A percentile compares a stretch with the other conserved stretches of the same genome.
These are phyloP conservation scores for Cynocephalus volans DNA, from an alignment of 2,113 vertebrate species.

Conservation along the genomic window DNA sequence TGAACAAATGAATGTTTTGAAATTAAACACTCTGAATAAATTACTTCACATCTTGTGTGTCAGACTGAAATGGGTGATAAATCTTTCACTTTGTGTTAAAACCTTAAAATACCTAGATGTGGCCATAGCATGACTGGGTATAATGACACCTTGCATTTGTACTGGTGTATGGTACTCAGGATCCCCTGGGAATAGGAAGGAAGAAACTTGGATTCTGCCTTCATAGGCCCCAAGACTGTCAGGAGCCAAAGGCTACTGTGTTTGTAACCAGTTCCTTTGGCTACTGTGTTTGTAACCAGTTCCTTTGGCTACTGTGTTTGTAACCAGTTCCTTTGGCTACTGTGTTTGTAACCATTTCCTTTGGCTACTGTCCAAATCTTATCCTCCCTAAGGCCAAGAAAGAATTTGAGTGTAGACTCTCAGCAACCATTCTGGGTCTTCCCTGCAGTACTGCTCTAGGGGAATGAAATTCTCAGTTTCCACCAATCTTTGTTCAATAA, in stretches of 20 bases:
- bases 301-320: conserved; percentile 63
- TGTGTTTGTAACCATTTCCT: conserved; percentile 38
- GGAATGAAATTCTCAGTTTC: conserved; percentile 52
- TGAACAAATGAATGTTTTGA: conserved; percentile 19
- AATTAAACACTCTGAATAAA: conserved; percentile 64
- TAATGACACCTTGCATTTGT: conserved; percentile 47
- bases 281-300: conserved; percentile 30
- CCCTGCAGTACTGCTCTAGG: neutral
- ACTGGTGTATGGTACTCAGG: neutral
- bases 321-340: conserved; percentile 52
- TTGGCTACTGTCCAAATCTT: conserved; percentile 66
- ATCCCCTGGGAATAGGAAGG: neutral
- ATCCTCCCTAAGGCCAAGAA: conserved; percentile 67
- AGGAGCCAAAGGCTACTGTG: conserved; percentile 65
- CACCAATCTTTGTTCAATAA: conserved; percentile 62
- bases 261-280: conserved; percentile 51
- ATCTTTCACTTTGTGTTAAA: conserved; percentile 49
- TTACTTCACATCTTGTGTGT: conserved; percentile 4
- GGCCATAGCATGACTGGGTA: neutral
- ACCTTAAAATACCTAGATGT: conserved; percentile 14
- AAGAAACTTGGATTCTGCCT: conserved; percentile 46
- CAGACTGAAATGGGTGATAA: conserved; percentile 44
- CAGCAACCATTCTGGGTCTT: conserved; percentile 52
- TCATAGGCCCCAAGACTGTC: neutral
- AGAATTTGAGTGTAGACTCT: conserved; percentile 65